A percentile compares a stretch with the other conserved stretches of the same genome.
Evolutionary conservation across 2,888 invertebrate genomes (phyloP).

Genomic region (Limulus polyphemus): DNA sequence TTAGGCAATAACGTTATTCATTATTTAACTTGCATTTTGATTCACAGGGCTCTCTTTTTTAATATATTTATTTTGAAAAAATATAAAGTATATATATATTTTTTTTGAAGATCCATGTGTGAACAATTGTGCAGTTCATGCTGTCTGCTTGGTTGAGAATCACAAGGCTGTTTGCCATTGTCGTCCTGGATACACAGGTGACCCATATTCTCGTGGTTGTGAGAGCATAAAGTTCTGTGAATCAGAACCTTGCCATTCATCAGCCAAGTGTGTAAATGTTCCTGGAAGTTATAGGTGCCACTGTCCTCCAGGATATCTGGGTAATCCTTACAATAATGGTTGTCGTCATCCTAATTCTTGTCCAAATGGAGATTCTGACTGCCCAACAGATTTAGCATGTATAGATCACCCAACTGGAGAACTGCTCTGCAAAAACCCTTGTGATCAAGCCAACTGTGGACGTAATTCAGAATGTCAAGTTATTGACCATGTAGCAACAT

Average conservation of each 20-base stretch:
- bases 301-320: slow-evolving; percentile 27
- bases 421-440: slow-evolving; percentile 25
- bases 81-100: too few species aligned
- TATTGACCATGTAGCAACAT: slow-evolving; percentile 59
- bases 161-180: slow-evolving; percentile 72
- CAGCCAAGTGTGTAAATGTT: slow-evolving; percentile 63
- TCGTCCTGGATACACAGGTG: slow-evolving; percentile 68
- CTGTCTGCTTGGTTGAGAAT: slow-evolving; percentile 74
- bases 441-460: background rate
- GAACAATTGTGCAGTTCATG: slow-evolving; percentile 71
- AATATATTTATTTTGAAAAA: too few species aligned
- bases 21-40: too few species aligned
- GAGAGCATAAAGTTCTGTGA: slow-evolving; percentile 32
- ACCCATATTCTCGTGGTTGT: slow-evolving; percentile 42
- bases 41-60: too few species aligned
- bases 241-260: slow-evolving; percentile 55
- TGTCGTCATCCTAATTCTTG: slow-evolving; percentile 54
- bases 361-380: background rate
- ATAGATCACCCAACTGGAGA: slow-evolving; percentile 44
- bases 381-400: background rate
- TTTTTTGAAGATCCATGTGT: slow-evolving; percentile 53
- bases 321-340: slow-evolving; percentile 37
- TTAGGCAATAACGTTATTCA: too few species aligned
- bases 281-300: slow-evolving; percentile 47
- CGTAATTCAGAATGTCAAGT: slow-evolving; percentile 23